phyloP scores from a whole-genome alignment of 1,140 invertebrate genomes.

The Dreissena rostriformis region DNA sequence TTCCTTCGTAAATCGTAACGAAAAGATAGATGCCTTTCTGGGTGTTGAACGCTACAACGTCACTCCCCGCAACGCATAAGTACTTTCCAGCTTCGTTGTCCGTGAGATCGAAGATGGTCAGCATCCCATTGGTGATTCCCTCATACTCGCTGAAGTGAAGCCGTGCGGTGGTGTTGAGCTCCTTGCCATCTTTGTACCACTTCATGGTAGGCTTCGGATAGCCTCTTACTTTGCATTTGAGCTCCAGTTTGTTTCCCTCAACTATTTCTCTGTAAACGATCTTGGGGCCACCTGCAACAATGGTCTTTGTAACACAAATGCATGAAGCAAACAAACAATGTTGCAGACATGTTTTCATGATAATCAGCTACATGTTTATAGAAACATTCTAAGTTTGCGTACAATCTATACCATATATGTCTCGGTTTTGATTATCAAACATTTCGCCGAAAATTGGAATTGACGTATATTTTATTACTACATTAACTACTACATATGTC shows the following conservation, averaged over 20 bases:
- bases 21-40: conserved; percentile 85
- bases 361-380: too few species aligned
- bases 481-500: too few species aligned
- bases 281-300: conserved; percentile 29
- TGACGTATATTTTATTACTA: too few species aligned
- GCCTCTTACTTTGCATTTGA: conserved; percentile 74
- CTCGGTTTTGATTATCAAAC: too few species aligned
- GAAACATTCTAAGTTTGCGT: too few species aligned
- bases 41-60: conserved; percentile 60
- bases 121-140: conserved; percentile 78
- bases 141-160: conserved; percentile 39
- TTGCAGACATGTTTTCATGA: too few species aligned
- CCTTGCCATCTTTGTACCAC: conserved; percentile 73
- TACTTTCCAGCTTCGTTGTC: conserved; percentile 87
- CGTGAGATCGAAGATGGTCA: conserved; percentile 84
- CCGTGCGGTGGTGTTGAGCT: conserved; percentile 28
- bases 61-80: conserved; percentile 84
- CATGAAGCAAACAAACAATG: too few species aligned
- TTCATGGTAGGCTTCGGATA: conserved; percentile 67
- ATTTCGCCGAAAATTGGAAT: too few species aligned
- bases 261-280: conserved; percentile 62
- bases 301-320: too few species aligned
- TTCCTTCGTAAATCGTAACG: conserved; percentile 83
- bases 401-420: too few species aligned
- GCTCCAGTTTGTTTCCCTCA: conserved; percentile 71